These are phyloP conservation scores for Yponomeuta sedellus DNA, from an alignment of 2,888 invertebrate species.

Conservation along the genomic window DNA sequence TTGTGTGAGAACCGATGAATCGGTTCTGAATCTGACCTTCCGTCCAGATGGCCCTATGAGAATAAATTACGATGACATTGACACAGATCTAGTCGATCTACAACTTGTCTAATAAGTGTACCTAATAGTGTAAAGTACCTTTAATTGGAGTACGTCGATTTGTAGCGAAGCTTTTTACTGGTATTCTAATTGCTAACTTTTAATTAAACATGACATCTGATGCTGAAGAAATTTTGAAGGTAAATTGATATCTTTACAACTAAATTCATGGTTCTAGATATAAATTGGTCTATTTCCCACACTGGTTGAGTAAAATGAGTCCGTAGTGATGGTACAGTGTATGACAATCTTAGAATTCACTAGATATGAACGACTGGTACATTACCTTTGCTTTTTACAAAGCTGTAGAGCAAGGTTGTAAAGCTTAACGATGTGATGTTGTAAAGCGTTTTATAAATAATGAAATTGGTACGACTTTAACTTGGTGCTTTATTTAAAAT, in stretches of 20 bases:
- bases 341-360: too few species aligned
- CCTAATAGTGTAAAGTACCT: background rate
- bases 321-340: too few species aligned
- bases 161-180: background rate
- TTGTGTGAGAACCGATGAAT: background rate
- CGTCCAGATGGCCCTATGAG: background rate
- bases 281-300: background rate
- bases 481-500: too few species aligned
- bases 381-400: background rate
- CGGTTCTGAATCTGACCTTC: too few species aligned
- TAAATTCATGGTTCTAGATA: background rate
- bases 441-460: too few species aligned
- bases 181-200: background rate
- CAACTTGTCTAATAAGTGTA: background rate
- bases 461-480: too few species aligned
- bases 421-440: too few species aligned
- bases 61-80: background rate
- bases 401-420: background rate
- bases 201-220: background rate
- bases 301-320: too few species aligned
- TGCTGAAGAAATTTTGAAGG: background rate
- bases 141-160: background rate
- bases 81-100: background rate
- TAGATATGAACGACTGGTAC: too few species aligned
- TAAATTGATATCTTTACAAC: background rate